These are phyloP conservation scores for Antennarius maculatus DNA, from an alignment of 2,797 vertebrate species.

Conservation along the genomic window DNA sequence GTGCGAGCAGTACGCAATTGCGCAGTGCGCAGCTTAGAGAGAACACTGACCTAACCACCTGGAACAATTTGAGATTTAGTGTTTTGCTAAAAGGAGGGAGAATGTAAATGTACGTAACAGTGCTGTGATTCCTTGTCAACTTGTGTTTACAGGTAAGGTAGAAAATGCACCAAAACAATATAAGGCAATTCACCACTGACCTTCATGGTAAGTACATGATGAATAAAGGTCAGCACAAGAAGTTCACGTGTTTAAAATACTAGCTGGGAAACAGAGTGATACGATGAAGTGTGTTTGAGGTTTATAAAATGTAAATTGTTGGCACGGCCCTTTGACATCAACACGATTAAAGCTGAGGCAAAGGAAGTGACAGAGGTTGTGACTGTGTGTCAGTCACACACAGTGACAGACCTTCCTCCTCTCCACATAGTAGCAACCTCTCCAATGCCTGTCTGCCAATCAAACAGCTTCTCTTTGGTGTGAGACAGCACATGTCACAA, in stretches of 20 bases:
- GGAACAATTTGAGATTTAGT: not conserved
- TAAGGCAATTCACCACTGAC: too few species aligned
- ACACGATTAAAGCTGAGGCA: slow-evolving; percentile 22
- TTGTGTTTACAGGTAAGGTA: not conserved
- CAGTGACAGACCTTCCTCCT: slow-evolving; percentile 34
- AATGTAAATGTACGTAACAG: not conserved
- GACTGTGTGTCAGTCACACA: slow-evolving; percentile 50
- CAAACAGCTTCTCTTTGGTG: slow-evolving; percentile 44
- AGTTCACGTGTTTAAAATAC: slow-evolving; percentile 6
- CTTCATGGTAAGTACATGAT: not conserved
- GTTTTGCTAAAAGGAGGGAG: not conserved
- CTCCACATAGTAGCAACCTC: slow-evolving; percentile 19
- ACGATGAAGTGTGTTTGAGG: slow-evolving; percentile 3
- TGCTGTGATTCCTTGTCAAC: not conserved
- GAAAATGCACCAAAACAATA: not conserved
- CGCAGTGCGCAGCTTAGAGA: too few species aligned
- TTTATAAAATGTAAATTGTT: slow-evolving; percentile 22
- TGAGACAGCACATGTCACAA: slow-evolving; percentile 50
- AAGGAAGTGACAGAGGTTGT: slow-evolving; percentile 47
- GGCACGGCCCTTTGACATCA: slow-evolving; percentile 15
- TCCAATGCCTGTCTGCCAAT: slow-evolving; percentile 45
- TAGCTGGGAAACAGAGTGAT: not conserved
- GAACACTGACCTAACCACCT: not conserved
- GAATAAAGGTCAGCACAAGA: not conserved
- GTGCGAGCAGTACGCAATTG: too few species aligned